Evolutionary conservation across 2,113 vertebrate species (phyloP).

Genomic region (Microcebus tavaratra): DNA sequence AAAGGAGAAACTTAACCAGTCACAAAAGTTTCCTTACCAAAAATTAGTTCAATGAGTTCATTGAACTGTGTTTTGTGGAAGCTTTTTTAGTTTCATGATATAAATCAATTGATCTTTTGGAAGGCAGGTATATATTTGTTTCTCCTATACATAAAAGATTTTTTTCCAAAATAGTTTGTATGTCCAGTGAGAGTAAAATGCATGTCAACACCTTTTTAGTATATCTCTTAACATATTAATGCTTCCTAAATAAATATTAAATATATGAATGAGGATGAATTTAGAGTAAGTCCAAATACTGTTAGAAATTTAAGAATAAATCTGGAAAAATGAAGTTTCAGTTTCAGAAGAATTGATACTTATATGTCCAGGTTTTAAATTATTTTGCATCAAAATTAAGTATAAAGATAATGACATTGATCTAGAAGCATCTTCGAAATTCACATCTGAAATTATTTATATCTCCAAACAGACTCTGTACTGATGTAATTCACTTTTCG

Average conservation of each 20-base stretch:
- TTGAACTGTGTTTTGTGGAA: background rate
- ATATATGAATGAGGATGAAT: background rate
- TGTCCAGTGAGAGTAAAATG: background rate
- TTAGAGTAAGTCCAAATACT: background rate
- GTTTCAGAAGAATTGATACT: background rate
- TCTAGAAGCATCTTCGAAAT: slow-evolving; percentile 11
- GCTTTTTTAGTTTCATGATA: background rate
- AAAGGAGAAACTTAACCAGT: background rate
- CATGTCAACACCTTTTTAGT: background rate
- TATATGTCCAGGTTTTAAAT: background rate
- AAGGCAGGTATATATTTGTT: background rate
- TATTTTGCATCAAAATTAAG: slow-evolving; percentile 5
- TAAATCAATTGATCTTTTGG: background rate
- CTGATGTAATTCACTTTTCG: background rate
- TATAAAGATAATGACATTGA: background rate
- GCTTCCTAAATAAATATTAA: slow-evolving; percentile 35
- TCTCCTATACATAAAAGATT: background rate
- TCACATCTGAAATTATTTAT: slow-evolving; percentile 12
- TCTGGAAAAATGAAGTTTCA: background rate
- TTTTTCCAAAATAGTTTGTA: background rate
- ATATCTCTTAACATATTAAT: background rate
- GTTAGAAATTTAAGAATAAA: background rate
- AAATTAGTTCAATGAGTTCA: background rate
- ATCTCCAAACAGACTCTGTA: background rate
- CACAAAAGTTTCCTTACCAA: background rate